Base-by-base conservation (phyloP, 2,797 vertebrate species). In the Sardinella longiceps region DNA sequence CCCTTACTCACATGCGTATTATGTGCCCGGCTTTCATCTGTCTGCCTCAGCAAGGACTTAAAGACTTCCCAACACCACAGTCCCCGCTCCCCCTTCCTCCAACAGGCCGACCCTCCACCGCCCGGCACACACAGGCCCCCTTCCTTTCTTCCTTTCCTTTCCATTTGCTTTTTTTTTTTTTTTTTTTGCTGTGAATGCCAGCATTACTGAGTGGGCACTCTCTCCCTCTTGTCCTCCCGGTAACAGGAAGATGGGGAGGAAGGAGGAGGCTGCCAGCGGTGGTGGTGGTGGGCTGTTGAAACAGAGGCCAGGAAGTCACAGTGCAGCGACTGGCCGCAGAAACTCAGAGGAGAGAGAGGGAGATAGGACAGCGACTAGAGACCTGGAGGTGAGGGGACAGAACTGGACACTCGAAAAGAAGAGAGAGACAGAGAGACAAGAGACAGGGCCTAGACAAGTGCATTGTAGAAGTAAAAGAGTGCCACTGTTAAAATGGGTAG, bases 161-260 rank as follows among this genome's bases (percentile, higher is more conserved):
- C 66, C 66, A 30, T 33, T 30, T 30, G 12, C 25, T 66, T 66
- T n/a, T n/a, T n/a, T n/a, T n/a, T 58, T 60, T n/a, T 1, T n/a
- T 15, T 74, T 74, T 70, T 37, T 15, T 74, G 66, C 66, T 74
- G 66, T 37, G 14, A 37, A 20, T 74, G 66, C 30, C 66, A 74
- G 66, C 66, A 63, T 63, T 12, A 63, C 60, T 0, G 12, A 5
- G 14, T 5, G 0, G 33, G 66, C 12, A 9, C 30, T 15, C 66
- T 3, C 60, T 20, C 30, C 15, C 66, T 20, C 63, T 28, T 1
- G 66, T 28, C 18, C 15, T 81, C 60, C 81, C 12, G 84, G 63
- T 60, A 85, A 88, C 91, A 91, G 91, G 91, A 92, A 92, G 30
- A 74, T 37, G 4, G 30, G 30, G 66, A 74, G 66, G 66, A 37